Evolutionary conservation across 1,140 invertebrate species (phyloP).

Genomic region (Trachelipus rathkii): DNA sequence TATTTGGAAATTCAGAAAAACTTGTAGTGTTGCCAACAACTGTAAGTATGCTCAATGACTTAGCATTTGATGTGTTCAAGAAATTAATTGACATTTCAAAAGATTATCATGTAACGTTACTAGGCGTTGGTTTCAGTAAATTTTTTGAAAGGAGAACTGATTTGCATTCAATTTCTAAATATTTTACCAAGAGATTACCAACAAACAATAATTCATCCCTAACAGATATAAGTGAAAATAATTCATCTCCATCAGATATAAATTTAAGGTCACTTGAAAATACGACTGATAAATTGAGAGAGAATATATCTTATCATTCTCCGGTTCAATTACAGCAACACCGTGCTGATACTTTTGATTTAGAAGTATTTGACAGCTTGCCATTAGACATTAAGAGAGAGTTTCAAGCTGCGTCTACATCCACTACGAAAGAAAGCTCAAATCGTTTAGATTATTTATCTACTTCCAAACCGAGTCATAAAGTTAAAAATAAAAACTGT

Average conservation of each 20-base stretch:
- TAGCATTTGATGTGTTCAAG: slow-evolving; percentile 68
- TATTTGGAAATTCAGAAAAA: slow-evolving; percentile 29
- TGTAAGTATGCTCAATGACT: slow-evolving; percentile 62
- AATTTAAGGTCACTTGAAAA: background rate
- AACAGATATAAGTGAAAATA: background rate
- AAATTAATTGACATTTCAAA: slow-evolving; percentile 65
- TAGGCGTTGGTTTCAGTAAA: slow-evolving; percentile 72
- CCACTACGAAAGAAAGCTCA: background rate
- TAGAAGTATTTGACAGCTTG: background rate
- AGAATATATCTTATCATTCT: background rate
- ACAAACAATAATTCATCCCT: background rate
- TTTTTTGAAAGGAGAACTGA: slow-evolving; percentile 65
- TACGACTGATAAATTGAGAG: background rate
- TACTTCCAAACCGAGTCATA: background rate
- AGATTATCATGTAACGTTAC: slow-evolving; percentile 69
- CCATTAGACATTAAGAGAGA: background rate
- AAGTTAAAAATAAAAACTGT: background rate
- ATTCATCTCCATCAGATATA: background rate
- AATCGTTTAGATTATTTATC: background rate
- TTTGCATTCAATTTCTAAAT: slow-evolving; percentile 64
- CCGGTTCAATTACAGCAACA: background rate
- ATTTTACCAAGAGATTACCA: slow-evolving; percentile 51
- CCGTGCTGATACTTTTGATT: background rate
- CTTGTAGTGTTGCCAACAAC: slow-evolving; percentile 51
- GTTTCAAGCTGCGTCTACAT: background rate